Base-by-base conservation (phyloP, 2,888 invertebrate species). In the Acanthacorydalis orientalis region DNA sequence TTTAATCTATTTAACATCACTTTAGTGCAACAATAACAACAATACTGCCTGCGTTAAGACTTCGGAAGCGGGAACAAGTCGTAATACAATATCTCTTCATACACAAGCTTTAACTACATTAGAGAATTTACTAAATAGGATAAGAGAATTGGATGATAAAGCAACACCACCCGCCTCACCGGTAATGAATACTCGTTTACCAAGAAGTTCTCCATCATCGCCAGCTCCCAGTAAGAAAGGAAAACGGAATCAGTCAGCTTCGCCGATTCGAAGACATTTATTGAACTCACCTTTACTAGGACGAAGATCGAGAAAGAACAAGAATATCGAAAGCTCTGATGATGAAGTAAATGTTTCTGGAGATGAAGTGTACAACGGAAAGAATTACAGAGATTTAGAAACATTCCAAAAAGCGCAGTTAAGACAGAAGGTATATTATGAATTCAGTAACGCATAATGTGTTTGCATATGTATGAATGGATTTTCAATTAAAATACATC, bases 361-460 rank as follows among this genome's bases (percentile, higher is more conserved):
- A 4, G 73, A 74, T 43, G 74, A 74, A 63, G 68, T 75, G 50
- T 73, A 73, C 56, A 75, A 75, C 57, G 75, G 78, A 52, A 79
- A 79, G 56, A 84, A 86, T 65, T 90, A 84, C 61, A 75, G 82
- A 51, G 86, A 91, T 63, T 70, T 91, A 55, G 91, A 91, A 66
- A 88, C 85, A 53, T 90, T 91, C 64, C 91, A 92, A 64, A 90
- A 90, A 63, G 87, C 88, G 11, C 90, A 91, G 61, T 74, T 91
- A 34, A 74, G 88, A 54, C 90, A 91, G 67, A 91, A 91, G 80
- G 90, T 90, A 64, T 54, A 52, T 54, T 16, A 15, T 14, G 43
- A 23, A 23, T 23, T 41, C 16, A n/a, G 41, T 41, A 41, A 8
- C 15, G 23, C 9, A 7, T 38, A 14, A 8, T 23, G 2, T n/a